Evolutionary conservation across 2,888 invertebrate species (phyloP), one percentile per base, ranked within the genome.

Genomic region (Eupithecia dodoneata): DNA sequence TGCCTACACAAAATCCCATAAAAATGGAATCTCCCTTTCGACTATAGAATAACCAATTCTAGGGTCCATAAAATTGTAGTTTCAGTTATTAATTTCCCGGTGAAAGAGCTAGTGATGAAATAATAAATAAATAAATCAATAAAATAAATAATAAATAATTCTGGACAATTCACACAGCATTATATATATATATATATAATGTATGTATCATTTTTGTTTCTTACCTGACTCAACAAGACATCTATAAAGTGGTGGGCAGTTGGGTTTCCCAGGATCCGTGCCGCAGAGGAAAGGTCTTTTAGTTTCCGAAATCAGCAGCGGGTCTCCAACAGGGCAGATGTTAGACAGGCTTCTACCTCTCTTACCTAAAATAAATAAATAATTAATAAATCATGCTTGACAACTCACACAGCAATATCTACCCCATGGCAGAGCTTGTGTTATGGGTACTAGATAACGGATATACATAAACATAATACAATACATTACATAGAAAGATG

Each of bases 221-320:
- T 84, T 92, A 96, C 96, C 96, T 91, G 95, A 95, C 86, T 98
- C 97, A 10, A 98, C 97, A 77, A 97, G 94, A 87, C 98, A 98
- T 85, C 96, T 96, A 90, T 98, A 98, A 79, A 97, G 94, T 0
- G 97, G 97, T 0, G 98, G 98, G 86, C 98, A 98, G 82, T 96
- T 96, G 0, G 98, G 98, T 91, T 98, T 98, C 52, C 98, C 97
- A 6, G 97, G 96, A 65, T 97, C 97, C 42, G 96, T 96, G 15
- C 98, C 98, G 87, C 98, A 98, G 47, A 98, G 93, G 91, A 98
- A 98, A 0, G 98, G 98, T 71, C 97, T 94, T 52, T 96, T 96
- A 3, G 97, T 97, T 83, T 97, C 98, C 9, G 96, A 90, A 94
- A 97, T 97, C 71, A 97, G 94, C 65, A 98, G 91, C 0, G 97